Conservation (phyloP, 2,797 vertebrate species). For the Xiphophorus birchmanni region DNA sequence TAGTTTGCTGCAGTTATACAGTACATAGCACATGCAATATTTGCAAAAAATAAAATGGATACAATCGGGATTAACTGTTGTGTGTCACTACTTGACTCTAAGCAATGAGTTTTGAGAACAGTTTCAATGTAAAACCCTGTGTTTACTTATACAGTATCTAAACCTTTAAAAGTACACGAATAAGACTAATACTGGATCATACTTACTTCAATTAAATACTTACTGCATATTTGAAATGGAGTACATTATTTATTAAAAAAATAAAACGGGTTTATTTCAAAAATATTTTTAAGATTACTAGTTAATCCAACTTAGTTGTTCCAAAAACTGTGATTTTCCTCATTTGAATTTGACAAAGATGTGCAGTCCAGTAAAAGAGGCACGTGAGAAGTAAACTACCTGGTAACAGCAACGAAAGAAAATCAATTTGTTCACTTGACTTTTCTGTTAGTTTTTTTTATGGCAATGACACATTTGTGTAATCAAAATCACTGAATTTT, state of each 20-base stretch:
- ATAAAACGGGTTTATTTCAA: neutral
- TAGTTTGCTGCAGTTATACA: neutral
- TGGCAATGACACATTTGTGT: too few species aligned
- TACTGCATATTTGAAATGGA: neutral
- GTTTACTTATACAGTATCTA: neutral
- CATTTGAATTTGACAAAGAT: neutral
- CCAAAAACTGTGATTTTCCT: neutral
- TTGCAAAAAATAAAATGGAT: neutral
- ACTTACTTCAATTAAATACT: neutral
- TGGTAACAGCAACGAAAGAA: too few species aligned
- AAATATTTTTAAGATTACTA: neutral
- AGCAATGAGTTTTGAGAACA: neutral
- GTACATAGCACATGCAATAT: neutral
- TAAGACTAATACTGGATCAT: neutral
- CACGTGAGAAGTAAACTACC: too few species aligned
- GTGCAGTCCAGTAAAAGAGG: too few species aligned
- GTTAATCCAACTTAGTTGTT: neutral
- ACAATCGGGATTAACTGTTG: neutral
- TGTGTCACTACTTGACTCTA: neutral
- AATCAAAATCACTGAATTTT: too few species aligned
- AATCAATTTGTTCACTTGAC: too few species aligned
- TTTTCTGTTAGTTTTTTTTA: too few species aligned
- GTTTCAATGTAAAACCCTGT: neutral
- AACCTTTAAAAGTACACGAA: neutral
- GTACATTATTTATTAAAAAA: neutral